Conservation (phyloP, 2,113 vertebrate species). For the Herpailurus yagouaroundi region DNA sequence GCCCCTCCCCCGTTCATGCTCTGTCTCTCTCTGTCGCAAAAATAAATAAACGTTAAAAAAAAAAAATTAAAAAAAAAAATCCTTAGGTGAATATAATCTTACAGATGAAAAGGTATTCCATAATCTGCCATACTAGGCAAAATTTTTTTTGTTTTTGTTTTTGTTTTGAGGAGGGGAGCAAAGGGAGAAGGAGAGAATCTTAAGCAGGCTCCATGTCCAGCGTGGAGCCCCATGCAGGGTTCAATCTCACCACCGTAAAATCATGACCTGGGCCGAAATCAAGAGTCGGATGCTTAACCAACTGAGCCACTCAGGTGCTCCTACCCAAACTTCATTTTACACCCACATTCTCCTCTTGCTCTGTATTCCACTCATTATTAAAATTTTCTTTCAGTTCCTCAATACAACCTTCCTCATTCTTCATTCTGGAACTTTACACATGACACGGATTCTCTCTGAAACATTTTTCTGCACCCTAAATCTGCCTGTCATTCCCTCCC, state of each 20-base stretch:
- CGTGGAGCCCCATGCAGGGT: too few relatives aligned
- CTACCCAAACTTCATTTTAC: not conserved
- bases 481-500: not conserved
- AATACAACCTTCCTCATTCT: not conserved
- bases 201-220: too few relatives aligned
- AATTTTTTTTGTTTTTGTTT: not conserved
- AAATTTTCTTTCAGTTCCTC: not conserved
- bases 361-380: not conserved
- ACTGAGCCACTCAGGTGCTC: too few relatives aligned
- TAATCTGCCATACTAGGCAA: not conserved
- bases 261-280: too few relatives aligned
- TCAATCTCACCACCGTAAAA: too few relatives aligned
- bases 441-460: slow-evolving; percentile 14
- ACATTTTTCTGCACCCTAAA: not conserved
- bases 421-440: not conserved
- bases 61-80: slow-evolving; percentile 40
- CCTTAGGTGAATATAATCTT: not conserved
- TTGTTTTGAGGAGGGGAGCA: too few relatives aligned
- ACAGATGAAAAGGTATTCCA: not conserved
- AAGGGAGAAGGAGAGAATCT: too few relatives aligned
- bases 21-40: too few relatives aligned
- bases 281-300: too few relatives aligned
- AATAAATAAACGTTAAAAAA: too few relatives aligned
- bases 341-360: not conserved
- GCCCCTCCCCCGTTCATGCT: too few relatives aligned